Conservation (phyloP, 2,797 vertebrate species). For the Pipistrellus pipistrellus region DNA sequence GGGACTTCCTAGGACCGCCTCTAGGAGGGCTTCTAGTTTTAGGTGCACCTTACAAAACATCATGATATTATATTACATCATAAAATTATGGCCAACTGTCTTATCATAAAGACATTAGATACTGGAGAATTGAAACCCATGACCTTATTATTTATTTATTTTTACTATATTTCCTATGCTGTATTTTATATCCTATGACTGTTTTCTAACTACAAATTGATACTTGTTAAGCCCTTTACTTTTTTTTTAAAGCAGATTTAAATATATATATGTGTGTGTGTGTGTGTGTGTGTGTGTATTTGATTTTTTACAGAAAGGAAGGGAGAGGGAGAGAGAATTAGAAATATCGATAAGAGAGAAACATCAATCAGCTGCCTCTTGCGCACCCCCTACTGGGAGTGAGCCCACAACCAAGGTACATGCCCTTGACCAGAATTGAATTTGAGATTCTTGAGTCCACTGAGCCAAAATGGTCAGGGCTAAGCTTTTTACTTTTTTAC, state of each 20-base stretch:
- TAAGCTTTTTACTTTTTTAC: neutral
- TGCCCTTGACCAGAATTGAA: too few relatives aligned
- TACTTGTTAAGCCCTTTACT: neutral
- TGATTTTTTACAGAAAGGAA: too few relatives aligned
- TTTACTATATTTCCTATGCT: neutral
- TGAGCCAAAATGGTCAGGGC: too few relatives aligned
- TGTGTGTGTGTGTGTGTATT: too few relatives aligned
- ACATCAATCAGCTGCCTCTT: too few relatives aligned
- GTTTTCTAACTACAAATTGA: neutral
- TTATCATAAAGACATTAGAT: neutral
- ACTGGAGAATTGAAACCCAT: neutral
- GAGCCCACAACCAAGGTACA: too few relatives aligned
- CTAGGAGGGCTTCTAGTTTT: conserved; percentile 41
- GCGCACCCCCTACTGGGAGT: too few relatives aligned
- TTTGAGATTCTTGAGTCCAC: too few relatives aligned
- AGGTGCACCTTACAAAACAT: neutral
- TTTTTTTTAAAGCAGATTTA: neutral
- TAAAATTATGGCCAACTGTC: conserved; percentile 7
- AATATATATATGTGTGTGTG: too few relatives aligned
- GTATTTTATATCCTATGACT: neutral
- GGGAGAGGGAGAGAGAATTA: too few relatives aligned
- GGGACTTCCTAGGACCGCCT: neutral
- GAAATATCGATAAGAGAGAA: too few relatives aligned
- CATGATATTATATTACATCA: neutral
- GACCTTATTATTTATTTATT: neutral